Evolutionary conservation across 92 coral and sea anemone genomes (phyloP).

Genomic region (Heteractis magnifica): DNA sequence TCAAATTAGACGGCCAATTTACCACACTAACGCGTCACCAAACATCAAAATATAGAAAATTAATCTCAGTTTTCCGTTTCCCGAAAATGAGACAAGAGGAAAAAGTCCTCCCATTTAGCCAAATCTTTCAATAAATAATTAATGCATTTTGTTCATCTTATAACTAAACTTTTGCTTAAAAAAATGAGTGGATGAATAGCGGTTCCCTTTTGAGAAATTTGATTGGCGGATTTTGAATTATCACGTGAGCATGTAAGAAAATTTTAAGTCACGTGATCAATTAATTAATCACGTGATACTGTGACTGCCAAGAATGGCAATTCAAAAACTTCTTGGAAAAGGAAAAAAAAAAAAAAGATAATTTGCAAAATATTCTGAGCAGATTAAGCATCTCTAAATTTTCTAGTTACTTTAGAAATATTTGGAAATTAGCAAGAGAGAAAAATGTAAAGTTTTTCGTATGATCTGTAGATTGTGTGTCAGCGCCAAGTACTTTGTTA

Average conservation of each 20-base stretch:
- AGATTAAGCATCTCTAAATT: no score
- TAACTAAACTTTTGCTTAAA: neutral
- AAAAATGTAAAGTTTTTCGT: no score
- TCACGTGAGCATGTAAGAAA: no score
- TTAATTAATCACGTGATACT: neutral
- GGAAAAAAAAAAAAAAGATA: no score
- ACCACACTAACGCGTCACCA: no score
- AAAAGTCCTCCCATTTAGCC: neutral
- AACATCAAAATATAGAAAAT: constrained; percentile 1
- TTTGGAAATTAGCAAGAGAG: no score
- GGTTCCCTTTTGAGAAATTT: no score
- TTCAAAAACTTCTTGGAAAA: no score
- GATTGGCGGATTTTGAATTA: no score
- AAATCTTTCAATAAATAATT: neutral
- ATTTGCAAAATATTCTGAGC: no score
- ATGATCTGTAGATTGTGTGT: neutral
- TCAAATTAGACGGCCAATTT: no score
- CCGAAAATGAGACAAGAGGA: neutral
- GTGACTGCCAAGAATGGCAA: no score
- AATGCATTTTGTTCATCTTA: neutral
- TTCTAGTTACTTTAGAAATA: neutral
- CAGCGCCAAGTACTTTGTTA: neutral
- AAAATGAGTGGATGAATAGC: neutral
- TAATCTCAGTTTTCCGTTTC: neutral
- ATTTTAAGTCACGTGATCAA: constrained; percentile 13